Evolutionary conservation across 2,888 invertebrate species (phyloP).

Genomic region (Ochropleura plecta): DNA sequence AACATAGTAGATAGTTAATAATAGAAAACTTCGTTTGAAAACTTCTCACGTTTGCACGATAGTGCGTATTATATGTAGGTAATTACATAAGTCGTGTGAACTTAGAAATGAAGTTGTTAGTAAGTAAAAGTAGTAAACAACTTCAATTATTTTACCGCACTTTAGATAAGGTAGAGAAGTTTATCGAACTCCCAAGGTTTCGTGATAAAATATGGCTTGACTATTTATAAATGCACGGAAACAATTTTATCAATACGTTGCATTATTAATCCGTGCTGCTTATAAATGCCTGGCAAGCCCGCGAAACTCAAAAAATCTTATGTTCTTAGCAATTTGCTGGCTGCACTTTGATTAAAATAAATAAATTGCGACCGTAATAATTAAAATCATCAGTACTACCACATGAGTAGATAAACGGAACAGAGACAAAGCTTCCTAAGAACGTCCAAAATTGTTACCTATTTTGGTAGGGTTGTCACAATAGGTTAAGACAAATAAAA

Average conservation of each 20-base stretch:
- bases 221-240: not conserved
- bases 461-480: no score
- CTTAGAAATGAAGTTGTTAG: slow-evolving; percentile 8
- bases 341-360: no score
- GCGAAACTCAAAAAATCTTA: no score
- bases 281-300: not conserved
- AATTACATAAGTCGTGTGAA: slow-evolving; percentile 20
- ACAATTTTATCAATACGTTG: not conserved
- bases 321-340: no score
- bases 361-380: no score
- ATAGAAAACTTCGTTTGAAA: slow-evolving; percentile 29
- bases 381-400: no score
- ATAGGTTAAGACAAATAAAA: no score
- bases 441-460: no score
- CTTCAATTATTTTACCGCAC: slow-evolving; percentile 9
- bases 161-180: slow-evolving; percentile 36
- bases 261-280: not conserved
- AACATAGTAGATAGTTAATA: slow-evolving; percentile 7
- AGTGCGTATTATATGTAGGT: slow-evolving; percentile 19
- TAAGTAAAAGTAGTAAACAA: slow-evolving; percentile 25
- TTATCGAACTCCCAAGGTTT: slow-evolving; percentile 45
- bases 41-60: slow-evolving; percentile 34
- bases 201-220: not conserved
- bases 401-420: no score
- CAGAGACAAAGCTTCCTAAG: no score